These are phyloP conservation scores for Acanthaster planci DNA, from an alignment of 35 echinoderm and acorn worm species.

Conservation along the genomic window DNA sequence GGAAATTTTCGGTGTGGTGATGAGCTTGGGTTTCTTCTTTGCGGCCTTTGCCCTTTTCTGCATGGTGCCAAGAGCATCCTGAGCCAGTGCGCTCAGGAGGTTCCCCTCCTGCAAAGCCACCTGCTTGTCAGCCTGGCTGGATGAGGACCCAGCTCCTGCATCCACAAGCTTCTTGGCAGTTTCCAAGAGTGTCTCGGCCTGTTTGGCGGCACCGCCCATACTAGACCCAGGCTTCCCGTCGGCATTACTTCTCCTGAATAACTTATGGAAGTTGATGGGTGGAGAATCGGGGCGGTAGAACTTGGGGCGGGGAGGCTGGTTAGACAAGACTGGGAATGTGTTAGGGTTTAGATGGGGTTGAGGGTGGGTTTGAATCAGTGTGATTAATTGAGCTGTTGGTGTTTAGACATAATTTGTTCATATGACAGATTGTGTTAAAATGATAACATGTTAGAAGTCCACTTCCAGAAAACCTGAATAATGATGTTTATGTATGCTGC, in stretches of 20 bases:
- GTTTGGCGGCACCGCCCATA: neutral
- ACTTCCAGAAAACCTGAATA: no score
- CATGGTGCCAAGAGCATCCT: no score
- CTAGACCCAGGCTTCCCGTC: neutral
- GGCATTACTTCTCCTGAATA: slow-evolving; percentile 11
- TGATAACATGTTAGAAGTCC: no score
- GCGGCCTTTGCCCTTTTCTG: no score
- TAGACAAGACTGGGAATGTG: neutral
- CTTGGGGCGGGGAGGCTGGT: neutral
- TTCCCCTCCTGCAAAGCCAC: neutral
- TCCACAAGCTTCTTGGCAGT: neutral
- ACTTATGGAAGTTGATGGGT: neutral
- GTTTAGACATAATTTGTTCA: no score
- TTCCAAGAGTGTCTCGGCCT: no score
- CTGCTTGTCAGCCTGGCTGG: neutral
- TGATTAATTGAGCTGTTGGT: neutral
- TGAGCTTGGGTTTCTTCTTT: no score
- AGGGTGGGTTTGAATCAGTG: neutral
- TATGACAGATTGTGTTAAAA: no score
- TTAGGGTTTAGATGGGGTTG: neutral
- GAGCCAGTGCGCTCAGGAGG: neutral
- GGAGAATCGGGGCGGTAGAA: neutral
- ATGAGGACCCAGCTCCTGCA: neutral
- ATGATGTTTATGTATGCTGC: no score
- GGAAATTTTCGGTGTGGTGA: no score